phyloP scores from a whole-genome alignment of 2,888 invertebrate species.

The Perizoma flavofasciatum region DNA sequence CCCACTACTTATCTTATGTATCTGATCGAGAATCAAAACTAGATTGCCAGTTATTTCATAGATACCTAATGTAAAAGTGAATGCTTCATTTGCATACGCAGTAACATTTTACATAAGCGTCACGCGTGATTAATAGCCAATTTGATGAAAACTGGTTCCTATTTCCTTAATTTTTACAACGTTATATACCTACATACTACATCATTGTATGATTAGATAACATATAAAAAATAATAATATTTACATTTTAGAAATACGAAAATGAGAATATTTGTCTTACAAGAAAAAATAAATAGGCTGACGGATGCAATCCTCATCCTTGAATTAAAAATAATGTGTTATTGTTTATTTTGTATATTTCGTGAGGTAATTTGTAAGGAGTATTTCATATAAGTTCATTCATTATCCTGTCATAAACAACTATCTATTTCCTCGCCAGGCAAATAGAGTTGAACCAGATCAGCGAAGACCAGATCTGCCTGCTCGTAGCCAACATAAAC shows the following conservation, averaged over 20 bases:
- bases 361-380: too few species aligned
- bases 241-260: too few species aligned
- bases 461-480: conserved; percentile 74
- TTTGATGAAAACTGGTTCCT: conserved; percentile 35
- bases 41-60: conserved; percentile 27
- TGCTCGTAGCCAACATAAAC: conserved; percentile 81
- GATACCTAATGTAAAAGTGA: conserved; percentile 34
- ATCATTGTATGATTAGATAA: too few species aligned
- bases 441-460: conserved; percentile 64
- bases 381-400: too few species aligned
- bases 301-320: too few species aligned
- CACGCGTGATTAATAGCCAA: conserved; percentile 34
- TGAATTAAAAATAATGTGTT: too few species aligned
- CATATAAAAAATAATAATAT: too few species aligned
- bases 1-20: too few species aligned
- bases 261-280: too few species aligned
- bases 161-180: conserved; percentile 25
- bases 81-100: conserved; percentile 38
- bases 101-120: conserved; percentile 33
- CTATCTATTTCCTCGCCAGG: conserved; percentile 48
- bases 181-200: too few species aligned
- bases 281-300: too few species aligned
- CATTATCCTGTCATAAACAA: too few species aligned
- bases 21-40: conserved; percentile 23
- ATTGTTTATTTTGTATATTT: neutral